A percentile compares a stretch with the other conserved stretches of the same genome.
Conservation (phyloP, 2,113 vertebrate genomes). For the Geococcyx californianus region DNA sequence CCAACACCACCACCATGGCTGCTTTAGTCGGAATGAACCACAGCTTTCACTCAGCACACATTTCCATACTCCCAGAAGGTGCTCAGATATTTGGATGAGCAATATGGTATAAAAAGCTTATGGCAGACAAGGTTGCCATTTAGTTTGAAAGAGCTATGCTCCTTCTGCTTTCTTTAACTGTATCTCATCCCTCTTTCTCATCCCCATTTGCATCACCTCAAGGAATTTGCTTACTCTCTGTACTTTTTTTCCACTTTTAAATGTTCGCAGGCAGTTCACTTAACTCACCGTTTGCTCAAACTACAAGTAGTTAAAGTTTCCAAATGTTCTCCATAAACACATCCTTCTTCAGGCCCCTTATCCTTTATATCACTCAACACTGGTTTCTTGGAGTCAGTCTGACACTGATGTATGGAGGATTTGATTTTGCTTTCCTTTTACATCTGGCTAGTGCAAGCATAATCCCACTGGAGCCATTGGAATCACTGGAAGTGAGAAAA, state of each 20-base stretch:
- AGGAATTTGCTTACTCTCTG: not conserved
- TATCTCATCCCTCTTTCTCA: not conserved
- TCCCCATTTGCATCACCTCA: not conserved
- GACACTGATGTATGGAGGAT: slow-evolving; percentile 59
- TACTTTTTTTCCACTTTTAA: not conserved
- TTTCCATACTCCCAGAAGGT: not conserved
- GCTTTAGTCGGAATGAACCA: not conserved
- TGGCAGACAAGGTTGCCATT: not conserved
- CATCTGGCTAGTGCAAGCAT: slow-evolving; percentile 37
- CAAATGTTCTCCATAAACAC: slow-evolving; percentile 60
- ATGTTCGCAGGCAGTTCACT: not conserved
- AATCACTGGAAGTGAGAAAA: slow-evolving; percentile 21
- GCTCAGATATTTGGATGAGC: not conserved
- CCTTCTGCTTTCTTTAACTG: not conserved
- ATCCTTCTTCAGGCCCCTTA: slow-evolving; percentile 58
- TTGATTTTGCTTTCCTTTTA: slow-evolving; percentile 60
- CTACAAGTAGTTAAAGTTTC: slow-evolving; percentile 56
- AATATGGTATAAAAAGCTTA: not conserved
- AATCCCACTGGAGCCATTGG: slow-evolving; percentile 47
- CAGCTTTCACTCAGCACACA: not conserved
- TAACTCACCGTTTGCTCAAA: not conserved
- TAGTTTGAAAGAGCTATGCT: not conserved
- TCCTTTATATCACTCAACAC: slow-evolving; percentile 62
- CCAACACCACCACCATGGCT: too few relatives aligned
- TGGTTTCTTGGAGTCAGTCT: slow-evolving; percentile 50